These are phyloP conservation scores for Lepidostoma basale DNA, from an alignment of 1,140 invertebrate species.

Conservation along the genomic window DNA sequence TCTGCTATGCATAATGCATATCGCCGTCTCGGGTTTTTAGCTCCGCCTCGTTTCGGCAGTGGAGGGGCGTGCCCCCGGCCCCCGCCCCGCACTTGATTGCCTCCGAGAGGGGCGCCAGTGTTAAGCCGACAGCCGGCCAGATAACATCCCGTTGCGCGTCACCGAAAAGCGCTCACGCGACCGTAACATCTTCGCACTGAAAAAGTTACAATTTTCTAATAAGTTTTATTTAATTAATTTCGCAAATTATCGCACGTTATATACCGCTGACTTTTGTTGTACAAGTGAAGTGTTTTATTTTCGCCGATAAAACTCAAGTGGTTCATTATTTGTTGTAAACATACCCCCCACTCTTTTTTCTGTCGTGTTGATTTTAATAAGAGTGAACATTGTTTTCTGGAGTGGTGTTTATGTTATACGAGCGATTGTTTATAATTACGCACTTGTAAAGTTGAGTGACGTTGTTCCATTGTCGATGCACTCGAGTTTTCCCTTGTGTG, in stretches of 20 bases:
- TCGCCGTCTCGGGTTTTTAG: constrained; percentile 9
- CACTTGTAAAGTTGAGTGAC: constrained; percentile 24
- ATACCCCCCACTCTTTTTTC: constrained; percentile 18
- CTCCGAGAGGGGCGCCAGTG: constrained; percentile 33
- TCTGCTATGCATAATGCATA: neutral
- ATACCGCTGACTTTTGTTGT: constrained; percentile 1
- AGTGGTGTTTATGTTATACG: constrained; percentile 24
- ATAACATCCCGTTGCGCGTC: constrained; percentile 28
- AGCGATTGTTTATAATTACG: constrained; percentile 21
- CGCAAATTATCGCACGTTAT: neutral
- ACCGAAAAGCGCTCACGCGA: constrained; percentile 13
- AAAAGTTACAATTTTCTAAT: constrained; percentile 25
- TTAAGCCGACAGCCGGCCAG: constrained; percentile 27
- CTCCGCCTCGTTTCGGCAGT: constrained; percentile 24
- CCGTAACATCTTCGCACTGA: constrained; percentile 30
- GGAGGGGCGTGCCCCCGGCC: constrained; percentile 29
- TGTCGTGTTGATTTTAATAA: constrained; percentile 10
- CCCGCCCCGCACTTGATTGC: constrained; percentile 37
- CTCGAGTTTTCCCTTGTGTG: constrained; percentile 17
- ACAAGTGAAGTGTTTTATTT: constrained; percentile 24
- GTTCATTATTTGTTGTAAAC: constrained; percentile 18
- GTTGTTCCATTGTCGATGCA: constrained; percentile 8
- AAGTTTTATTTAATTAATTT: constrained; percentile 1
- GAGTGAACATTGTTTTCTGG: constrained; percentile 29
- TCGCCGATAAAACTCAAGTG: constrained; percentile 24